Evolutionary conservation across 2,888 invertebrate genomes (phyloP), one percentile per base, ranked within the genome.

Genomic region (Scaptomyza tumidula): DNA sequence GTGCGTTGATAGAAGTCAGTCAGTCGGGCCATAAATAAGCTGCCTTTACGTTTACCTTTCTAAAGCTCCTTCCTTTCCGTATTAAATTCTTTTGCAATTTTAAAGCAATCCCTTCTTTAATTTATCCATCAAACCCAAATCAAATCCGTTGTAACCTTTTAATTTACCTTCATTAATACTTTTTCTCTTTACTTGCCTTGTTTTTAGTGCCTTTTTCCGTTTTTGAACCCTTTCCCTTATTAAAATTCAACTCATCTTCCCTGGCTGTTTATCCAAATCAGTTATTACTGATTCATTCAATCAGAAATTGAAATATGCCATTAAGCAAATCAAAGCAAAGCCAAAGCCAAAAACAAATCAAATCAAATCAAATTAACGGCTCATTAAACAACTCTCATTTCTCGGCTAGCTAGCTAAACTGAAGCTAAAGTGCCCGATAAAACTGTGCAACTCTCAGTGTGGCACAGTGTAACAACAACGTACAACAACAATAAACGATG

Each of bases 401-500:
- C 29, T 37, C 13, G 13, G 4, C n/a, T n/a, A 16, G 66, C 19
- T 48, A n/a, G 24, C 24, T 24, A 33, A 27, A 14, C 56, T 41
- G 16, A 7, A 16, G 14, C 31, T 55, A 44, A 60, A 63, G 41
- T 55, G 62, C 7, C 43, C 58, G 57, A 44, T 45, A 31, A 48
- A 58, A 60, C 24, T 27, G 49, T 14, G 49, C 33, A 72, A 57
- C 78, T 54, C 63, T 31, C 46, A 9, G 10, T 6, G 24, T 3
- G n/a, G 16, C 44, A 19, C 14, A 84, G 85, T 58, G 69, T 69
- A 83, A 66, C 63, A 59, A 59, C 27, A 19, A 24, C 24, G 24
- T 71, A 13, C 39, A 64, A 56, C 35, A 60, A 57, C 19, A 2
- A 2, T 35, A 24, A 62, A 46, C 53, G 33, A 44, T 37, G 49